A percentile compares a stretch with the other conserved stretches of the same genome.
phyloP scores from a whole-genome alignment of 2,888 invertebrate species.

The Drosophila antonietae region DNA sequence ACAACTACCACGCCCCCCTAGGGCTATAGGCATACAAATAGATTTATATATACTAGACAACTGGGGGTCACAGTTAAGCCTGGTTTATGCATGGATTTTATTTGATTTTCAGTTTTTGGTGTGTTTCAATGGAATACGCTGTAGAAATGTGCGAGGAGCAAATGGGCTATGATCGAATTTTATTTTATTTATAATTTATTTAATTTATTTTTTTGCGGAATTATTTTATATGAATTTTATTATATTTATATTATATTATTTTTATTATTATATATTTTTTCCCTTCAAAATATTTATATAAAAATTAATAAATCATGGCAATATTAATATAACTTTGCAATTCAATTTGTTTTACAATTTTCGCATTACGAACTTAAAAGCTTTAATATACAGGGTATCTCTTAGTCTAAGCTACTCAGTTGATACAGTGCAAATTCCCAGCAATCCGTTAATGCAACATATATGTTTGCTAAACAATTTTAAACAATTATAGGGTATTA shows the following conservation, averaged over 20 bases:
- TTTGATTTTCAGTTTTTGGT: slow-evolving; percentile 35
- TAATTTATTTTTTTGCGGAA: too few species aligned
- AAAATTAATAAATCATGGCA: too few species aligned
- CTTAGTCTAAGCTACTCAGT: not conserved
- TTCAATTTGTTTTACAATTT: too few species aligned
- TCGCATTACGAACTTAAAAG: too few species aligned
- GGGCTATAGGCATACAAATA: slow-evolving; percentile 46
- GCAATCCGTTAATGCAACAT: not conserved
- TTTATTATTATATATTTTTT: too few species aligned
- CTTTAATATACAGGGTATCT: not conserved
- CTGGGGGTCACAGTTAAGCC: slow-evolving; percentile 6
- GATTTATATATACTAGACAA: slow-evolving; percentile 10
- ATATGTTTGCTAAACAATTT: not conserved
- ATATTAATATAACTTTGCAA: too few species aligned
- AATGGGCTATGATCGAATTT: not conserved
- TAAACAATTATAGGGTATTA: not conserved
- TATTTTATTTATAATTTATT: too few species aligned
- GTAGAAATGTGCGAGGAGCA: not conserved
- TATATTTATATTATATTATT: too few species aligned
- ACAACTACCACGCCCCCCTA: slow-evolving; percentile 30
- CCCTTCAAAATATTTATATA: too few species aligned
- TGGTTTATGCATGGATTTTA: slow-evolving; percentile 29
- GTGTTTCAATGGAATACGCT: slow-evolving; percentile 19
- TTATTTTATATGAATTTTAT: too few species aligned
- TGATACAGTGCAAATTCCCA: not conserved